Base-by-base conservation (phyloP, 2,113 vertebrate species). In the Gymnorhina tibicen region DNA sequence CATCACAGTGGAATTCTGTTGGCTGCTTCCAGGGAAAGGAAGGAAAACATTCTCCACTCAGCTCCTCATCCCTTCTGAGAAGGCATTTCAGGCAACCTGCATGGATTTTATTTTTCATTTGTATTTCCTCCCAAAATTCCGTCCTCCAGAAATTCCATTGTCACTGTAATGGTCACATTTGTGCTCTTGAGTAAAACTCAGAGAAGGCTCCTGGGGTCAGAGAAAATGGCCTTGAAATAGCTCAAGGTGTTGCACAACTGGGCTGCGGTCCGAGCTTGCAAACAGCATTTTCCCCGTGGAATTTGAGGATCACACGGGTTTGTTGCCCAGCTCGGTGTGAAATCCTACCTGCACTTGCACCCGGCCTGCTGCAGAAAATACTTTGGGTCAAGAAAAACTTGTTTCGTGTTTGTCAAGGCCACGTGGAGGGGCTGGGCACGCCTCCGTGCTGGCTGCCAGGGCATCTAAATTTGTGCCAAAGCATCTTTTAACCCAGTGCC, bases 311-410 rank as follows among this genome's bases (percentile, higher is more conserved):
- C 89, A 68, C 32, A 0, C 30, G 93, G 16, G 19, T 21, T 80
- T 47, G 27, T 32, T 63, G 27, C 4, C 6, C 52, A 85, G 69
- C 81, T 47, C 20, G 9, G 33, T 19, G 41, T 47, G 52, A 89
- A 87, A 52, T 41, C 60, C 73, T 32, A 21, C 39, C 72, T 4
- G 72, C 76, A 58, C 49, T 85, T 50, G 39, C 28, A 7, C 67
- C 74, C 1, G 0, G 33, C 64, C 87, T 67, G 14, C 26, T 37
- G 28, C 35, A 85, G 64, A 82, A 85, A 87, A 89, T 91, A 55
- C 5, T 35, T 72, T 13, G 41, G 69, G 66, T 91, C 89, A 52
- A 75, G 96, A 96, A 95, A 95, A 97, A 95, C 93, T 95, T 19
- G 84, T 96, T 96, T 56, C 1, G 0, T 87, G 42, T 89, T 79